Evolutionary conservation across 2,888 invertebrate genomes (phyloP).

Genomic region (Dusona sp.): DNA sequence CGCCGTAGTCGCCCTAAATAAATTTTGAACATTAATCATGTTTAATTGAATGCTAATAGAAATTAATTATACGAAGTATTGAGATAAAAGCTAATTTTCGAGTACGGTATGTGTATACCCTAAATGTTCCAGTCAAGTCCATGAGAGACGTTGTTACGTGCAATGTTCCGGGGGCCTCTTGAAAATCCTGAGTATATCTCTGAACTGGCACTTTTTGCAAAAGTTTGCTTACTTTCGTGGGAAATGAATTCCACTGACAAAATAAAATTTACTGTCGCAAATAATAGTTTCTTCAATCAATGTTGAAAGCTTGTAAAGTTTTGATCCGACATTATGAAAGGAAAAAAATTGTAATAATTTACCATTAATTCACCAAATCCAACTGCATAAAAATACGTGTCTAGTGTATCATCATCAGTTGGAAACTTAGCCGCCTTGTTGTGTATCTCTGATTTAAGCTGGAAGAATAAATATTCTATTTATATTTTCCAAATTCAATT

Average conservation of each 20-base stretch:
- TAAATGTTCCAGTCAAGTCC: slow-evolving; percentile 63
- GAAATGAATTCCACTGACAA: slow-evolving; percentile 59
- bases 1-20: slow-evolving; percentile 66
- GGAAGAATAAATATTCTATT: not conserved
- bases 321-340: not conserved
- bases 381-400: slow-evolving; percentile 58
- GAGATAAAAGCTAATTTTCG: not conserved
- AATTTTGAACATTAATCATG: not conserved
- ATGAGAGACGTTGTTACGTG: slow-evolving; percentile 48
- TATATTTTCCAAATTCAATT: not conserved
- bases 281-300: not conserved
- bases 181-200: slow-evolving; percentile 26
- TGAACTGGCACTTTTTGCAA: slow-evolving; percentile 64
- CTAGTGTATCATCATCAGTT: slow-evolving; percentile 28
- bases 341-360: slow-evolving; percentile 6
- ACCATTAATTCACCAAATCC: slow-evolving; percentile 67
- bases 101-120: slow-evolving; percentile 25
- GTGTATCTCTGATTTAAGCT: slow-evolving; percentile 64
- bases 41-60: not conserved
- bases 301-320: not conserved
- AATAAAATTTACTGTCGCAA: not conserved
- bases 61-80: not conserved
- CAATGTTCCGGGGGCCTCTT: slow-evolving; percentile 56
- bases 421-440: slow-evolving; percentile 48
- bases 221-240: slow-evolving; percentile 55